These are phyloP conservation scores for Epicauta chinensis DNA, from an alignment of 1,140 invertebrate genomes.

Conservation along the genomic window DNA sequence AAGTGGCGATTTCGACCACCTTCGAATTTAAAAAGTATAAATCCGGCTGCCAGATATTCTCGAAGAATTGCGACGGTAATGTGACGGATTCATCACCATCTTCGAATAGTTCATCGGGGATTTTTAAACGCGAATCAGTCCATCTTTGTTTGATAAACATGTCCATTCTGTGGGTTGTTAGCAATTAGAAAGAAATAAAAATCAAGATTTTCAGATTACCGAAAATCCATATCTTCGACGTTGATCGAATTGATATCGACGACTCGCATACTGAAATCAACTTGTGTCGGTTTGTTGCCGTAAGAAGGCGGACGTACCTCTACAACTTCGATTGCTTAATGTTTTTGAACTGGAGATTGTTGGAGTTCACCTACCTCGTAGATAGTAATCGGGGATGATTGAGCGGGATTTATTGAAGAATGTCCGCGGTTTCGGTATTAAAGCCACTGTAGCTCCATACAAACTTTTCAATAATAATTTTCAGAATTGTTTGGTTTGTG, in stretches of 20 bases:
- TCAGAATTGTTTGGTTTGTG: not conserved
- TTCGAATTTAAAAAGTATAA: slow-evolving; percentile 81
- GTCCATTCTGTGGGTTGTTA: slow-evolving; percentile 73
- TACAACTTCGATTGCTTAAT: slow-evolving; percentile 33
- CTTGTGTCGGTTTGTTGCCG: slow-evolving; percentile 59
- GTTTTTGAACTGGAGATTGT: not conserved
- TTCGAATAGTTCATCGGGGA: slow-evolving; percentile 67
- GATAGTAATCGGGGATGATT: slow-evolving; percentile 36
- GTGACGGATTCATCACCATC: slow-evolving; percentile 71
- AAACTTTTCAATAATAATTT: not conserved
- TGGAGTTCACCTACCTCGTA: slow-evolving; percentile 32
- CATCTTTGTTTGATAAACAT: slow-evolving; percentile 78
- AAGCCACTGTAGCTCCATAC: not conserved
- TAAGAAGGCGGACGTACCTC: slow-evolving; percentile 65
- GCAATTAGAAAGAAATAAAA: not conserved
- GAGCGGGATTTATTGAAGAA: slow-evolving; percentile 31
- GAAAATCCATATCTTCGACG: slow-evolving; percentile 80
- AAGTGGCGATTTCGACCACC: slow-evolving; percentile 70
- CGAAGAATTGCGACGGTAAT: slow-evolving; percentile 70
- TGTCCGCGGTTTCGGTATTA: slow-evolving; percentile 27
- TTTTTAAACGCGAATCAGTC: slow-evolving; percentile 66
- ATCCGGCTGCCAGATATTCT: slow-evolving; percentile 81
- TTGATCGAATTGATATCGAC: slow-evolving; percentile 81
- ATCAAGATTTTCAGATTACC: slow-evolving; percentile 47
- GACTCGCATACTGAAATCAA: slow-evolving; percentile 72